A percentile compares a stretch with the other conserved stretches of the same genome.
Conservation (phyloP, 2,797 vertebrate species). For the Oreonectes daqikongensis region DNA sequence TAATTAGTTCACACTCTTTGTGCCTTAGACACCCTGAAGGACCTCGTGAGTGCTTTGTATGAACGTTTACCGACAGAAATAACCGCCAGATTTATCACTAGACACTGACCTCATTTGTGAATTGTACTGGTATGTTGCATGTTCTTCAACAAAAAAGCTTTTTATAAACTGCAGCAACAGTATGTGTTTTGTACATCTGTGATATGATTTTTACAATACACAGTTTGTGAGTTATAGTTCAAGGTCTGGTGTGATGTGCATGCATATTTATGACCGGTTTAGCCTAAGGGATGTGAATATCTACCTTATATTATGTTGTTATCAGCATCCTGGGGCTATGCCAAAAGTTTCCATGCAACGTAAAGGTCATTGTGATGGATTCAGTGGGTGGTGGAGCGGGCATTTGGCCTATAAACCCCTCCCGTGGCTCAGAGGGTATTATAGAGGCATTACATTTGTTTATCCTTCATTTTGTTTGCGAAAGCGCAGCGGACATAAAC, state of each 20-base stretch:
- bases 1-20: slow-evolving; percentile 61
- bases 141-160: not conserved
- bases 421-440: slow-evolving; percentile 5
- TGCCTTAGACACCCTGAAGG: slow-evolving; percentile 51
- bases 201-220: slow-evolving; percentile 18
- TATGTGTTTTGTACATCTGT: slow-evolving; percentile 9
- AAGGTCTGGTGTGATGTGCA: slow-evolving; percentile 40
- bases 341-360: slow-evolving; percentile 30
- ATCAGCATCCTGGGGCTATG: slow-evolving; percentile 41
- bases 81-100: slow-evolving; percentile 54
- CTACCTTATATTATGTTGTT: slow-evolving; percentile 8
- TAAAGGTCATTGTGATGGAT: slow-evolving; percentile 41
- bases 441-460: slow-evolving; percentile 15
- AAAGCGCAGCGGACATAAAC: slow-evolving; percentile 1
- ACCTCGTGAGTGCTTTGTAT: slow-evolving; percentile 50
- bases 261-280: slow-evolving; percentile 35
- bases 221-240: slow-evolving; percentile 21
- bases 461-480: slow-evolving; percentile 10
- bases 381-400: slow-evolving; percentile 17
- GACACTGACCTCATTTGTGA: slow-evolving; percentile 31
- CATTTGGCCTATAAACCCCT: slow-evolving; percentile 17
- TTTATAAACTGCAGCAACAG: slow-evolving; percentile 8
- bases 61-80: slow-evolving; percentile 59
- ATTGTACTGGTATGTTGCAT: not conserved
- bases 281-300: slow-evolving; percentile 27